Percentiles rank a stretch among this genome's conserved stretches.
phyloP scores from a whole-genome alignment of 2,888 invertebrate species.

The Laspeyria flexula region DNA sequence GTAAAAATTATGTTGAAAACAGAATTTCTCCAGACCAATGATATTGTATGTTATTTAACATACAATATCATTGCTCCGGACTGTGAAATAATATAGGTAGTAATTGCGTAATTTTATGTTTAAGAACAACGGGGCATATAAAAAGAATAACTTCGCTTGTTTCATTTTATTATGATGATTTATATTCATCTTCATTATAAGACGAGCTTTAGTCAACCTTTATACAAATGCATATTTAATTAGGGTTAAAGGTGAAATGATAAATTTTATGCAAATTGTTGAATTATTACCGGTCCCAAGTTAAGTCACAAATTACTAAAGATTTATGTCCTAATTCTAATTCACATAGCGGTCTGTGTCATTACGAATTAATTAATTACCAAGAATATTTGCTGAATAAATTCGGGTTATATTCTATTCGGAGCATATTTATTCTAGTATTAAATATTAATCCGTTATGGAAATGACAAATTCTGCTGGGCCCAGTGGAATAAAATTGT shows the following conservation, averaged over 20 bases:
- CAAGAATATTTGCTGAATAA: neutral
- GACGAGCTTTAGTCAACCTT: neutral
- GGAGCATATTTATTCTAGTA: no score
- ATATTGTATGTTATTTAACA: no score
- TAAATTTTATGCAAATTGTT: constrained; percentile 20
- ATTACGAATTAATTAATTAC: constrained; percentile 21
- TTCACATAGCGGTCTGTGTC: constrained; percentile 22
- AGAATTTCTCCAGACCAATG: no score
- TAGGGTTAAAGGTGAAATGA: constrained; percentile 20
- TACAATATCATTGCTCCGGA: no score
- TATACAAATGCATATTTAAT: constrained; percentile 12
- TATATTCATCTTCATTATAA: neutral
- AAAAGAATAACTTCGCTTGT: no score
- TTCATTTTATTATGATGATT: neutral
- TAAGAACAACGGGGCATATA: no score
- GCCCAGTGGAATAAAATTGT: no score
- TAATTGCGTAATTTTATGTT: no score
- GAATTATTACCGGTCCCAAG: constrained; percentile 13
- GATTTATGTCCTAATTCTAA: constrained; percentile 30
- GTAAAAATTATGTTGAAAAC: no score
- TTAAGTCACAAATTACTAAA: constrained; percentile 12
- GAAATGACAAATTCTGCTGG: no score
- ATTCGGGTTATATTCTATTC: neutral
- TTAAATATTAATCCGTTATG: no score
- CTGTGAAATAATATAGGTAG: no score